phyloP scores from a whole-genome alignment of 2,113 vertebrate species.

The Natator depressus region DNA sequence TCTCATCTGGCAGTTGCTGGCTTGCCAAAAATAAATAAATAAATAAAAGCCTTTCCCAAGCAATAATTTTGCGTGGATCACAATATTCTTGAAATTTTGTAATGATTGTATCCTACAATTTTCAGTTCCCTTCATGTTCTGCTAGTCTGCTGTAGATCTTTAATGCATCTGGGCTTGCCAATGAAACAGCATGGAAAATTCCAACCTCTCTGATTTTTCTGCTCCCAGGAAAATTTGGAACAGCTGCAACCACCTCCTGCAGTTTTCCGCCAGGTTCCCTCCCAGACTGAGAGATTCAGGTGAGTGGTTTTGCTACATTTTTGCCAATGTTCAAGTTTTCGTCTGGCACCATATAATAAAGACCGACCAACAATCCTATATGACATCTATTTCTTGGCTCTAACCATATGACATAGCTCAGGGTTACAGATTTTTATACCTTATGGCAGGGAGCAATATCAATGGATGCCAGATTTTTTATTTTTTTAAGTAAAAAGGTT shows the following conservation, averaged over 20 bases:
- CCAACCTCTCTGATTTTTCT: neutral
- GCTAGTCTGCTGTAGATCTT: neutral
- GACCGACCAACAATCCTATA: neutral
- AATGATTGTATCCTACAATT: constrained; percentile 1
- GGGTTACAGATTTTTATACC: neutral
- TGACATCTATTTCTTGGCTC: neutral
- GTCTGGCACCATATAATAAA: neutral
- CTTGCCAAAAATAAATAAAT: neutral
- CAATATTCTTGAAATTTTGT: neutral
- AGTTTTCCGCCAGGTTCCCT: neutral
- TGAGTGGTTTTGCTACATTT: neutral
- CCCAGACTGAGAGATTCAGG: neutral
- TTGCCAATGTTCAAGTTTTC: neutral
- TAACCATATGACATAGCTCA: neutral
- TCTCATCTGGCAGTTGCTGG: constrained; percentile 22
- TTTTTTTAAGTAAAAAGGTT: neutral
- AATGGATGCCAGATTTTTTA: neutral
- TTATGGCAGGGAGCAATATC: neutral
- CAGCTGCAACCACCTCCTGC: fast-evolving
- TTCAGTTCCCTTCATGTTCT: neutral
- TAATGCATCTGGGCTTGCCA: neutral
- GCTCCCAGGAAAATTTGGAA: neutral
- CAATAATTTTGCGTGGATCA: neutral
- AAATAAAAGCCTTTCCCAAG: neutral
- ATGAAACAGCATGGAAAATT: neutral